Percentiles rank a stretch among this genome's conserved stretches.
phyloP scores from a whole-genome alignment of 1,140 invertebrate species.

The roundworm (Caenorhabditis elegans) region DNA sequence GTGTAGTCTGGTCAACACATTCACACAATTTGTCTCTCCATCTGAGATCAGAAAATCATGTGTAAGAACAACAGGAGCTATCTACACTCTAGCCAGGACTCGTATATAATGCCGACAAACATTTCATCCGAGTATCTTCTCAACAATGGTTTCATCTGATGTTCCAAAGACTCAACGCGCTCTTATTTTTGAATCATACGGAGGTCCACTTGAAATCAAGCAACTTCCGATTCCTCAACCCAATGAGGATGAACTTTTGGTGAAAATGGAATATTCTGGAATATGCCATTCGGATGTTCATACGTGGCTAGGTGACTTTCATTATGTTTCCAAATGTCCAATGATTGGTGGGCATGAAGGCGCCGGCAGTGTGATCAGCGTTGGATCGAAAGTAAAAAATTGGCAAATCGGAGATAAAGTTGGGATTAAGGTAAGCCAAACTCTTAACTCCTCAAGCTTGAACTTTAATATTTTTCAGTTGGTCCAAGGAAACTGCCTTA shows the following conservation, averaged over 20 bases:
- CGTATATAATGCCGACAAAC: too few relatives aligned
- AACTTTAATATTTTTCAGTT: constrained; percentile 40
- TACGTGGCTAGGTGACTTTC: neutral
- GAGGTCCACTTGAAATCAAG: neutral
- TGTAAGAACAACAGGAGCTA: too few relatives aligned
- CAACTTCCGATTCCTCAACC: neutral
- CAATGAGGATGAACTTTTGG: neutral
- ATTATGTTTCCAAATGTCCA: neutral
- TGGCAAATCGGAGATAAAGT: constrained; percentile 47
- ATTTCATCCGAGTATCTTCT: too few relatives aligned
- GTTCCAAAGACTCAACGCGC: neutral
- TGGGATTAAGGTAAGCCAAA: constrained; percentile 39
- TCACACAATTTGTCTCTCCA: too few relatives aligned
- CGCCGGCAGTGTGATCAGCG: constrained; percentile 38
- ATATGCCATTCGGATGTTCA: constrained; percentile 28
- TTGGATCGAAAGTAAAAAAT: constrained; percentile 31
- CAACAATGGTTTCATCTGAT: too few relatives aligned
- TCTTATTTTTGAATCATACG: neutral
- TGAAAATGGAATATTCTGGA: constrained; percentile 6
- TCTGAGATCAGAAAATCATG: too few relatives aligned
- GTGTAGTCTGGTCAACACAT: too few relatives aligned
- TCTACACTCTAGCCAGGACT: too few relatives aligned
- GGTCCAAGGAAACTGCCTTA: constrained; percentile 12
- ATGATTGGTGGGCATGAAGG: constrained; percentile 48
- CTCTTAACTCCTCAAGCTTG: too few relatives aligned